phyloP scores from a whole-genome alignment of 2,888 invertebrate genomes.

The Lasioglossum malachurum region DNA sequence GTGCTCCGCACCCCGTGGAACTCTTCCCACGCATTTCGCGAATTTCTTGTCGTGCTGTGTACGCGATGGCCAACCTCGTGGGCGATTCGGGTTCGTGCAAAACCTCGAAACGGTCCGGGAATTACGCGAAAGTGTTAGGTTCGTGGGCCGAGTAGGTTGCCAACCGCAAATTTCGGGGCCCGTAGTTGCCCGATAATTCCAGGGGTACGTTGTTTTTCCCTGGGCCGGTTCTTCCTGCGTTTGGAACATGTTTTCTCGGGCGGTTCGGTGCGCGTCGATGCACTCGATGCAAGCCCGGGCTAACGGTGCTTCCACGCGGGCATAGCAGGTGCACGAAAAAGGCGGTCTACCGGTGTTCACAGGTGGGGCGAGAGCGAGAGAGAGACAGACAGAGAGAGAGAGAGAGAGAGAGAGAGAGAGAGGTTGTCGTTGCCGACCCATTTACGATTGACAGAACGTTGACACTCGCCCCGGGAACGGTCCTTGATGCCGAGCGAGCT shows the following conservation, averaged over 20 bases:
- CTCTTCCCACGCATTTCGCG: conserved; percentile 32
- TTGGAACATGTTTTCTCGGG: conserved; percentile 19
- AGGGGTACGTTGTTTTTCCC: conserved; percentile 25
- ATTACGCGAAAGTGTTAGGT: conserved; percentile 66
- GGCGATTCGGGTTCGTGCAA: conserved; percentile 29
- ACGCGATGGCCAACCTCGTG: conserved; percentile 31
- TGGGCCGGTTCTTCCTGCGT: conserved; percentile 13
- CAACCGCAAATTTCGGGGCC: conserved; percentile 54
- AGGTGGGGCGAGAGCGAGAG: not conserved
- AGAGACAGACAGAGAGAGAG: no score
- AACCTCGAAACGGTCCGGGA: conserved; percentile 32
- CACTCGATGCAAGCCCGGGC: conserved; percentile 60
- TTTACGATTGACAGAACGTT: conserved; percentile 39
- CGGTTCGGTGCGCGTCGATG: conserved; percentile 56
- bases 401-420: not conserved
- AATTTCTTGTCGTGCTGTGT: not conserved
- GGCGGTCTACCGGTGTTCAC: conserved; percentile 36
- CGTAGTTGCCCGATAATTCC: conserved; percentile 54
- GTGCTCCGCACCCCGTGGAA: not conserved
- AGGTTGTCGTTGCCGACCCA: conserved; percentile 19
- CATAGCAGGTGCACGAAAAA: conserved; percentile 70
- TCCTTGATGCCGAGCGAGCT: conserved; percentile 5
- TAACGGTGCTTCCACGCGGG: conserved; percentile 71
- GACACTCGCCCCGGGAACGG: conserved; percentile 18
- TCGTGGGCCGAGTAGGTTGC: conserved; percentile 27